Base-by-base conservation (phyloP, 2,888 invertebrate genomes). In the Pycnomerus fuliginosus region DNA sequence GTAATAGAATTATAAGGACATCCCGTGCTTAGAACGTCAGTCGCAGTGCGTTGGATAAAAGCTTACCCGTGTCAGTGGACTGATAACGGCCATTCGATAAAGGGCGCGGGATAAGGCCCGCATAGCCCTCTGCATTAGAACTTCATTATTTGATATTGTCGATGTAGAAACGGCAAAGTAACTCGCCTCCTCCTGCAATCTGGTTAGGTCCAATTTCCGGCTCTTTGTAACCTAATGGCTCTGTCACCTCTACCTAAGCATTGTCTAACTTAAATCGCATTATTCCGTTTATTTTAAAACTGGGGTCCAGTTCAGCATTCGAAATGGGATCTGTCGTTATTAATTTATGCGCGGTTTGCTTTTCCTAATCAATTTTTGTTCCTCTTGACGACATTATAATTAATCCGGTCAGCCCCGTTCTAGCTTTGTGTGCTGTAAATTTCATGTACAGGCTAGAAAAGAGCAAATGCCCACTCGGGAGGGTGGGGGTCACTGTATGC, bases 1-100 rank as follows among this genome's bases (percentile, higher is more conserved):
- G 65, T 69, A 69, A 68, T 68, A 62, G 64, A 67, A 69, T 69
- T 68, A 68, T 65, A 65, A 68, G 64, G 62, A 62, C 59, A 54
- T 59, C 51, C 47, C 53, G 60, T 60, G 56, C 57, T 61, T 43
- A 35, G 60, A 55, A 44, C 47, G 55, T 52, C 53, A 49, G 42
- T 44, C 38, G 42, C 52, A 52, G 41, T 45, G 50, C 50, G 57
- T 52, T 27, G 48, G 48, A 45, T 54, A 53, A 54, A 52, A 54
- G 56, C 56, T 49, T 29, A 49, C 49, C 52, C 44, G 48, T 50
- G 50, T 50, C 50, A 52, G 44, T 27, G 42, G 31, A 12, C 30
- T 38, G 51, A 48, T 52, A 48, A 48, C 43, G 41, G 33, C 23
- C 35, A 40, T 48, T 41, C 44, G 31, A 44, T 44, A 48, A 41